Base-by-base conservation (phyloP, 2,797 vertebrate species). In the Dromococcyx pavoninus region DNA sequence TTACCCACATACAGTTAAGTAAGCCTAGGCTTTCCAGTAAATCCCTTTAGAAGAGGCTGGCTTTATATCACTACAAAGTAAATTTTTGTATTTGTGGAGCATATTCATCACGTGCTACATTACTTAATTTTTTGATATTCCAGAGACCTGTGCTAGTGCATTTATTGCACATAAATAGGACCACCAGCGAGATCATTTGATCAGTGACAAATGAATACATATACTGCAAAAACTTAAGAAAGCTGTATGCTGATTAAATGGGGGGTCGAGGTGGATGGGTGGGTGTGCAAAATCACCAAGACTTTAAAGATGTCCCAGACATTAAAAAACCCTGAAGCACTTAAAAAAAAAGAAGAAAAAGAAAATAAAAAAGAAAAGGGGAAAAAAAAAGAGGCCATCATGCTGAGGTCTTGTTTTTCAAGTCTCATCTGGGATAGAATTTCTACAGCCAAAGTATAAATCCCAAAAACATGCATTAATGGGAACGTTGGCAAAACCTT, bases 211-310 rank as follows among this genome's bases (percentile, higher is more conserved):
- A 62, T 10, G 33, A 77, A 62, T 10, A 33, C 7, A 50, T 1
- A 65, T 13, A 37, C 17, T 23, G 43, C 5, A 48, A 62, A 90
- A 70, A 56, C 27, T 30, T 44, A 73, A 72, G 41, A 65, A 93
- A 86, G 5, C 10, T 27, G 9, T 32, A 65, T 27, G 11, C 16
- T 67, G n/a, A 65, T 32, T n/a, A 48, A 58, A 61, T 27, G 15
- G 1, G 32, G 10, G 6, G n/a, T n/a, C 2, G 2, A 5, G 3
- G 8, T 11, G 10, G 11, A 25, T 12, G 7, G 10, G 17, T 4
- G 4, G 6, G 10, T 13, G 11, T 27, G 6, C 23, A 74, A 71
- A 77, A 74, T 10, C 28, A 61, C 9, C 22, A 23, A 57, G 19
- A 62, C 8, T 48, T 73, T 79, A 57, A 89, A 64, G 25, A 7